phyloP scores from a whole-genome alignment of 1,140 invertebrate genomes.

The Drosophila burlai region DNA sequence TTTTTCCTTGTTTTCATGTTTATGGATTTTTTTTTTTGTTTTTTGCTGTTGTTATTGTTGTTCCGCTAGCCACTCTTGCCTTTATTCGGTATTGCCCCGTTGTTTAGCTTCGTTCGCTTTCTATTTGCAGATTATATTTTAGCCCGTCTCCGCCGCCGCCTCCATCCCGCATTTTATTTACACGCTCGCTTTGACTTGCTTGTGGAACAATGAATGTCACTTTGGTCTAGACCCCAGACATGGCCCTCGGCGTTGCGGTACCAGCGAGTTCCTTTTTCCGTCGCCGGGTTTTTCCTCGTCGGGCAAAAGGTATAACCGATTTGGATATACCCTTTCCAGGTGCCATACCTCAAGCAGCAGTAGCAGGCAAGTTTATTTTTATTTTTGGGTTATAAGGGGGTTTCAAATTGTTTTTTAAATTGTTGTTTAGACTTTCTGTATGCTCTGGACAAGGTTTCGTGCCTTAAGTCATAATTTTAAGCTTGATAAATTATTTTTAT shows the following conservation, averaged over 20 bases:
- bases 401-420: background rate
- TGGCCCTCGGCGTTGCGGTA: conserved; percentile 35
- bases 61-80: conserved; percentile 24
- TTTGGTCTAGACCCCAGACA: conserved; percentile 75
- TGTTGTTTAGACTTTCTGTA: no score
- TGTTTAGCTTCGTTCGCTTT: conserved; percentile 31
- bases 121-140: conserved; percentile 60
- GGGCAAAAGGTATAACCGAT: background rate
- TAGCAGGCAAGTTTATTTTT: background rate
- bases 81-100: conserved; percentile 31
- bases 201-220: conserved; percentile 67
- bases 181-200: conserved; percentile 71
- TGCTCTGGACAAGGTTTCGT: background rate
- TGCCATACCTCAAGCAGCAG: background rate
- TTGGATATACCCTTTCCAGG: background rate
- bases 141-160: background rate
- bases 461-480: rapidly evolving
- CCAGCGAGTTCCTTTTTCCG: conserved; percentile 13
- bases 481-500: background rate
- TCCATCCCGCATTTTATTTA: conserved; percentile 50
- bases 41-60: conserved; percentile 16
- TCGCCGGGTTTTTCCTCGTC: background rate
- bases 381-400: background rate
- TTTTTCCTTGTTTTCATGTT: conserved; percentile 39
- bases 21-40: conserved; percentile 16